phyloP scores from a whole-genome alignment of 2,113 vertebrate genomes.

The Leucosticte australis region DNA sequence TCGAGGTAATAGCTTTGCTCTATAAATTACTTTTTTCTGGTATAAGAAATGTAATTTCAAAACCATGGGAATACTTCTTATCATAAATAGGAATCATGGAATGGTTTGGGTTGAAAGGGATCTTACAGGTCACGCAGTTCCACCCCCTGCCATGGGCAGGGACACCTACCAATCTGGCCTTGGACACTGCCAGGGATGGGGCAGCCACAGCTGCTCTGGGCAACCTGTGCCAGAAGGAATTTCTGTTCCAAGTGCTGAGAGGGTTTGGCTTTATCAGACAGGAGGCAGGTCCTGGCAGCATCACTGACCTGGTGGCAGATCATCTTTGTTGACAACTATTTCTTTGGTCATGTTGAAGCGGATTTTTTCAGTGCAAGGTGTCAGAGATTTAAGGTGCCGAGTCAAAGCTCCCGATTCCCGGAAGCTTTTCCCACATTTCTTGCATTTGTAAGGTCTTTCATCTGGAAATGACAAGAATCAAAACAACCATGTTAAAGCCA shows the following conservation, averaged over 20 bases:
- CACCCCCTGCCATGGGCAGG: background rate
- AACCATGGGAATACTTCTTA: no score
- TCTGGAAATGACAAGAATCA: slow-evolving; percentile 66
- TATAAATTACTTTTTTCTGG: background rate
- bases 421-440: slow-evolving; percentile 94
- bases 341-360: slow-evolving; percentile 90
- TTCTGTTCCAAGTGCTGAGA: background rate
- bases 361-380: slow-evolving; percentile 95
- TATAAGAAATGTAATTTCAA: background rate
- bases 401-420: slow-evolving; percentile 95
- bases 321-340: slow-evolving; percentile 83
- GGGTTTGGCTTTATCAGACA: background rate
- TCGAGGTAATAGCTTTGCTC: background rate
- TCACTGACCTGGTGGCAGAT: slow-evolving; percentile 79
- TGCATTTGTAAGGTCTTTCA: slow-evolving; percentile 94
- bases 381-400: slow-evolving; percentile 93
- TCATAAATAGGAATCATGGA: background rate
- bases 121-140: background rate
- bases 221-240: background rate
- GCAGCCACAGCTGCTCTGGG: background rate
- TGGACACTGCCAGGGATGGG: background rate
- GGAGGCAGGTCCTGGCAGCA: background rate
- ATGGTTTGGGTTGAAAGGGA: background rate
- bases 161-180: background rate
- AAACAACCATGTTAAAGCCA: background rate